Evolutionary conservation across 2,797 vertebrate species (phyloP), one percentile per base, ranked within the genome.

Genomic region (Sciaenops ocellatus): DNA sequence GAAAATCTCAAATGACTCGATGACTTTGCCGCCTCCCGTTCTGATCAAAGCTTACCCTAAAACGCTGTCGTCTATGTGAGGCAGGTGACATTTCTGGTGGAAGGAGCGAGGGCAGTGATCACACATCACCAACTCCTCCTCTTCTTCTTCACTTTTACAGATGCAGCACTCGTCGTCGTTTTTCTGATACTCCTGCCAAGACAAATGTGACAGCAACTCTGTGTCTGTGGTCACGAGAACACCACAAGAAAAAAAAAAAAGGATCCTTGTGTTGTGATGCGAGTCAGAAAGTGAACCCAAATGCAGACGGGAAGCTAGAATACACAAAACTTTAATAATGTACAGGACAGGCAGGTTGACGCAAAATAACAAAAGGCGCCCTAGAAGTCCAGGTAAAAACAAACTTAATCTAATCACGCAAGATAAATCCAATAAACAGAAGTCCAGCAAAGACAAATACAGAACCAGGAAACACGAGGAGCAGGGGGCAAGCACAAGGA

Each of bases 51-150:
- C 92, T 93, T 75, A 95, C 95, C 16, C 0, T 28, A 92, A 0
- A 6, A 30, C 11, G 1, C 0, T 0, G 1, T 76, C 57, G 0
- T 83, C 64, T 1, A 93, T 0, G 17, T 70, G 26, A 50, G 95
- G 95, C 8, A 95, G 80, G 78, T 95, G 95, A 69, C 95, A 96
- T 3, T 26, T 16, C 44, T 69, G 51, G 82, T 96, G 95, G 84
- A 95, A 96, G 56, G 93, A 88, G 52, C 87, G 90, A 1, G 94
- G 94, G 51, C 95, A 95, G 0, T 42, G 0, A 9, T 95, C 94
- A 67, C 95, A 96, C 57, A 63, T 28, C 22, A 93, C 89, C 60
- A 95, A 67, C 0, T 63, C 0, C 16, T 52, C 69, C 8, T 48
- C 38, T 4, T n/a, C 17, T 1, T 13, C 68, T 4, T 22, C 55